A percentile compares a stretch with the other conserved stretches of the same genome.
Conservation (phyloP, 2,888 invertebrate genomes). For the Ischnura elegans region DNA sequence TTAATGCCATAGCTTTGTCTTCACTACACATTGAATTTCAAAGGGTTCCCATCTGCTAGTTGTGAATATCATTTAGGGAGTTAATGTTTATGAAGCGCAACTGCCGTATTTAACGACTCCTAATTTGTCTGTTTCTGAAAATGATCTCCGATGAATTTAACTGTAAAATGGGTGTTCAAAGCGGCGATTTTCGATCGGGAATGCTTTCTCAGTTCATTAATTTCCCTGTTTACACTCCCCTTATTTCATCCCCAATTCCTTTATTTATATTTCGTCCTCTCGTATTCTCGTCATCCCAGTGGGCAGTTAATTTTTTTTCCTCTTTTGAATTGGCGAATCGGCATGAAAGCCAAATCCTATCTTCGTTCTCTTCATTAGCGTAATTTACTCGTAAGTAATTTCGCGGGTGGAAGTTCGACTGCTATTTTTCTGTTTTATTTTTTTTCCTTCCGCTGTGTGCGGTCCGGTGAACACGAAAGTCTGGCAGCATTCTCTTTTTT, state of each 20-base stretch:
- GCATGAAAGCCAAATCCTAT: neutral
- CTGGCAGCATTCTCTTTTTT: neutral
- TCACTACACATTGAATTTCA: too few relatives aligned
- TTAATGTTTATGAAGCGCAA: too few relatives aligned
- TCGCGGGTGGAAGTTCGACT: neutral
- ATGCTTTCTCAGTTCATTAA: neutral
- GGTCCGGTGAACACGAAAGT: neutral
- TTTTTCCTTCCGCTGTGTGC: neutral
- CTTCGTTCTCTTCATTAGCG: constrained; percentile 4
- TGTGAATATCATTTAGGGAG: too few relatives aligned
- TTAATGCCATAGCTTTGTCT: too few relatives aligned
- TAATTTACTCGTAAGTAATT: constrained; percentile 12
- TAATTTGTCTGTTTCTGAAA: too few relatives aligned
- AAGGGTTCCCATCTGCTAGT: too few relatives aligned
- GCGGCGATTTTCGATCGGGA: neutral
- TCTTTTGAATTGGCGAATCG: neutral
- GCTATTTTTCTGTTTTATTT: neutral
- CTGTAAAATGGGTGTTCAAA: neutral
- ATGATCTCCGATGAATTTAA: neutral
- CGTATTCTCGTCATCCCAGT: neutral
- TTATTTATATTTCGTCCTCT: neutral
- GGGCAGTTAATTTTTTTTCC: too few relatives aligned
- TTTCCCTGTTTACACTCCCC: neutral
- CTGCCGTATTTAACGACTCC: too few relatives aligned
- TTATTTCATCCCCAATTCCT: neutral